Percentiles rank a stretch among this genome's conserved stretches.
phyloP scores from a whole-genome alignment of 2,888 invertebrate genomes.

The Tetanocera ferruginea region DNA sequence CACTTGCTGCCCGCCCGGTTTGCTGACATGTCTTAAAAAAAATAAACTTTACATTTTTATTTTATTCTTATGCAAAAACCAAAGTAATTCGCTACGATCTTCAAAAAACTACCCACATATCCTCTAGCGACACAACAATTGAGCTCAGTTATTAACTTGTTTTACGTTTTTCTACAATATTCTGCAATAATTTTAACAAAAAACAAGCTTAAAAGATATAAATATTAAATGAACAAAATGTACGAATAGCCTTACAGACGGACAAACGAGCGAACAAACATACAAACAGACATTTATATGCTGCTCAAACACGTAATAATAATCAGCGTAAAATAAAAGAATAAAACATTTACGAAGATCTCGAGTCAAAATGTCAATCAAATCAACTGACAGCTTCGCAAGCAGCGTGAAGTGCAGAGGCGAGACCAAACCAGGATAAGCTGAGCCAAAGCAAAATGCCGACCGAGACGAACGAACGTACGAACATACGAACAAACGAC shows the following conservation, averaged over 20 bases:
- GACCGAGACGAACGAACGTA: not conserved
- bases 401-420: slow-evolving; percentile 52
- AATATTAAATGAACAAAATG: slow-evolving; percentile 15
- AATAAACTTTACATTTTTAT: no score
- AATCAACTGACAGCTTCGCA: slow-evolving; percentile 64
- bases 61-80: no score
- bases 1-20: no score
- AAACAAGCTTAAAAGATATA: slow-evolving; percentile 9
- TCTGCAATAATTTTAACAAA: not conserved
- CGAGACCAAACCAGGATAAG: slow-evolving; percentile 11
- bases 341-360: slow-evolving; percentile 58
- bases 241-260: not conserved
- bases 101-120: no score
- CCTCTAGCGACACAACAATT: no score
- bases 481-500: not conserved
- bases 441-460: not conserved
- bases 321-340: slow-evolving; percentile 54
- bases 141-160: not conserved
- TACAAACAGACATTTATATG: not conserved
- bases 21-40: no score
- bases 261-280: not conserved
- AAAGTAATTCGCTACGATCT: no score
- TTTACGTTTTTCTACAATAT: not conserved
- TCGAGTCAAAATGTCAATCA: slow-evolving; percentile 68
- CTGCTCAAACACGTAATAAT: slow-evolving; percentile 50